These are phyloP conservation scores for Heliopora coerulea DNA, from an alignment of 92 coral and sea anemone species.

Conservation along the genomic window DNA sequence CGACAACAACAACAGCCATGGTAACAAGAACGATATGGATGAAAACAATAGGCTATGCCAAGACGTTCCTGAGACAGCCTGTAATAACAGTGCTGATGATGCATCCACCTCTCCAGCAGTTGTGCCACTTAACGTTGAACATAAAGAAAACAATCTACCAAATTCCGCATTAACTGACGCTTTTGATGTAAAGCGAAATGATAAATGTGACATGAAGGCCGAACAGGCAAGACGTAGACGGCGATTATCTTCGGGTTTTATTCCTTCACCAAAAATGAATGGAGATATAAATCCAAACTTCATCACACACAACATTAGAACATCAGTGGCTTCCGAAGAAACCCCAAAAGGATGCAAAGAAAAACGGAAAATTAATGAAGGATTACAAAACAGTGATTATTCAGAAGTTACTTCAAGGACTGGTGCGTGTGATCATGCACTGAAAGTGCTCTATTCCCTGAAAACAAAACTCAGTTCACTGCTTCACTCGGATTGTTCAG, in stretches of 20 bases:
- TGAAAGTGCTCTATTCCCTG: constrained; percentile 20
- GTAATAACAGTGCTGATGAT: background rate
- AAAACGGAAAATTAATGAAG: no score
- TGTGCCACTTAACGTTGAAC: background rate
- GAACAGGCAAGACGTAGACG: background rate
- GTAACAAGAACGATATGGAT: no score
- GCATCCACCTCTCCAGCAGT: background rate
- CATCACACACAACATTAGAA: constrained; percentile 9
- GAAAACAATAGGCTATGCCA: no score
- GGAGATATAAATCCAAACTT: constrained; percentile 7
- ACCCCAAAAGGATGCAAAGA: background rate
- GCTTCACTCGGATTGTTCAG: constrained; percentile 6
- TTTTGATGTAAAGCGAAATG: background rate
- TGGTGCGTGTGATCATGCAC: constrained; percentile 21
- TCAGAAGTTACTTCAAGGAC: background rate
- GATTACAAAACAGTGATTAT: background rate
- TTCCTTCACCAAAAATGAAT: background rate
- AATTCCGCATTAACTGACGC: no score
- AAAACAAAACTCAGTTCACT: constrained; percentile 28
- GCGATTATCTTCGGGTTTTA: background rate
- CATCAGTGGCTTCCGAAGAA: background rate
- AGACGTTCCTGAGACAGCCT: no score
- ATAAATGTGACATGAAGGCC: background rate
- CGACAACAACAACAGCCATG: no score
- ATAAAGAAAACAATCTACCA: no score